Conservation (phyloP, 2,797 vertebrate species). For the Tarsius wallacei region DNA sequence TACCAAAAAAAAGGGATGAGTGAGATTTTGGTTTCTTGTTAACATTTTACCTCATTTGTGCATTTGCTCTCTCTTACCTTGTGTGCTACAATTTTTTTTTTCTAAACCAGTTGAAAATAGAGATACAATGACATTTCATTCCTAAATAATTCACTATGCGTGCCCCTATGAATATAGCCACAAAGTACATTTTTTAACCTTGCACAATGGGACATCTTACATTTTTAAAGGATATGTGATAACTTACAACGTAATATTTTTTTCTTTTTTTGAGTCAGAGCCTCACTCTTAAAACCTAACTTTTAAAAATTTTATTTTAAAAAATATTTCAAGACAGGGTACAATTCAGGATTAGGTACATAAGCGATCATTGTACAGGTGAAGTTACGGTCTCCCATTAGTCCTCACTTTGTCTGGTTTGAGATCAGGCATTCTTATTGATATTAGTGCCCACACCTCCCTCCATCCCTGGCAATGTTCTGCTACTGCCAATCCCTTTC, state of each 20-base stretch:
- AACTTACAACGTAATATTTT: not conserved
- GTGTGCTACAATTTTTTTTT: not conserved
- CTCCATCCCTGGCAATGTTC: too few species aligned
- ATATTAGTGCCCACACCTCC: too few species aligned
- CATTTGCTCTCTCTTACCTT: not conserved
- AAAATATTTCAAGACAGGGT: too few species aligned
- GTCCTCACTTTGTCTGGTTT: too few species aligned
- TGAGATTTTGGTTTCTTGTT: not conserved
- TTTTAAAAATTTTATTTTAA: too few species aligned
- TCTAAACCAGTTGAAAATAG: conserved; percentile 54
- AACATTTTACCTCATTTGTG: conserved; percentile 34
- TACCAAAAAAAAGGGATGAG: not conserved
- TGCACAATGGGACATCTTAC: not conserved
- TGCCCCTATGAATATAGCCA: not conserved
- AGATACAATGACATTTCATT: not conserved
- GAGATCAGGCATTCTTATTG: too few species aligned
- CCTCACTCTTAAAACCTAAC: too few species aligned
- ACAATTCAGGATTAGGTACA: too few species aligned
- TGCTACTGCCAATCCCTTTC: too few species aligned
- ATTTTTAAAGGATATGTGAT: not conserved
- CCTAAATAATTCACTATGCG: not conserved
- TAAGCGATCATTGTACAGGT: too few species aligned
- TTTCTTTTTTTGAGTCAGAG: too few species aligned
- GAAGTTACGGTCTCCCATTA: too few species aligned
- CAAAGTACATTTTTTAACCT: not conserved